Percentiles rank a stretch among this genome's conserved stretches.
Evolutionary conservation across 2,888 invertebrate genomes (phyloP).

Genomic region (Stenoptilia bipunctidactyla): DNA sequence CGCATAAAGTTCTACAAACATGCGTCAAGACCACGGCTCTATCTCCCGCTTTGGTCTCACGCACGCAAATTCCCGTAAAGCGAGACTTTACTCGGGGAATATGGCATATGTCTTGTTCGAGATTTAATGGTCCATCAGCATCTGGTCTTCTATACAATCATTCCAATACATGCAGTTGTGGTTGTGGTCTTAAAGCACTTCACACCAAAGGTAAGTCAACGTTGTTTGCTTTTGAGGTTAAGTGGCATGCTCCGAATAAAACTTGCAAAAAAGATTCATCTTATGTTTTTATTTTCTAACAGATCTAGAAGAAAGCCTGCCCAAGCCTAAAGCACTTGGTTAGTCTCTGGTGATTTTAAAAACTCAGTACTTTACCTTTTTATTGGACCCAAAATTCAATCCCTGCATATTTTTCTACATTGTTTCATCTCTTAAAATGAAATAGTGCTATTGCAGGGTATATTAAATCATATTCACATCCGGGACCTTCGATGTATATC

Average conservation of each 20-base stretch:
- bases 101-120: slow-evolving; percentile 78
- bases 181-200: slow-evolving; percentile 73
- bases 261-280: neutral
- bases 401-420: slow-evolving; percentile 22
- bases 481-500: slow-evolving; percentile 21
- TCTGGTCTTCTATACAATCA: slow-evolving; percentile 64
- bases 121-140: slow-evolving; percentile 37
- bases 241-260: slow-evolving; percentile 24
- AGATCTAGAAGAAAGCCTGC: slow-evolving; percentile 35
- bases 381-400: no score
- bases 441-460: slow-evolving; percentile 26
- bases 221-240: slow-evolving; percentile 39
- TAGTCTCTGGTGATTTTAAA: no score
- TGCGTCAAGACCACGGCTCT: slow-evolving; percentile 45
- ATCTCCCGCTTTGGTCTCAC: slow-evolving; percentile 42
- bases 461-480: slow-evolving; percentile 30
- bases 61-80: slow-evolving; percentile 58
- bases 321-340: slow-evolving; percentile 46
- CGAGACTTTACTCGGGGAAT: slow-evolving; percentile 77
- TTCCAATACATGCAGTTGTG: slow-evolving; percentile 76
- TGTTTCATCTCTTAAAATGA: slow-evolving; percentile 16
- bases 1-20: slow-evolving; percentile 60
- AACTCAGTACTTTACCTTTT: no score
- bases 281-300: slow-evolving; percentile 1
- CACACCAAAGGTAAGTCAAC: slow-evolving; percentile 77